Evolutionary conservation across 2,888 invertebrate genomes (phyloP).

Genomic region (Xylocampa areola): DNA sequence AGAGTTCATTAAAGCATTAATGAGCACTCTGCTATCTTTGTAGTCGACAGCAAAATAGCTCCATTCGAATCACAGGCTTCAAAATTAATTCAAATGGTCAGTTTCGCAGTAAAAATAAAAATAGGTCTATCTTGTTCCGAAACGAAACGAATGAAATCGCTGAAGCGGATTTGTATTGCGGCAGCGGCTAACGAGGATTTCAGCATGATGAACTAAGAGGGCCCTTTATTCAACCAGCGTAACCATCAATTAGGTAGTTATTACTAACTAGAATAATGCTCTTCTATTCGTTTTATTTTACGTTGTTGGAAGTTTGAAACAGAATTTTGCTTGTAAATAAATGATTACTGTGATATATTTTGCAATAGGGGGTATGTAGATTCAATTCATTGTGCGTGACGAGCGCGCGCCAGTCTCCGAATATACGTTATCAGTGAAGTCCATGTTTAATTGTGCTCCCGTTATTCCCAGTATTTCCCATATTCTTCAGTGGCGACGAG

Average conservation of each 20-base stretch:
- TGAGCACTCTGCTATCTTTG: constrained; percentile 20
- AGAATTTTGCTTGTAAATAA: constrained; percentile 5
- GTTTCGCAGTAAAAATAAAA: constrained; percentile 70
- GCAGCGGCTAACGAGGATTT: constrained; percentile 79
- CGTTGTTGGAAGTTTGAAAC: constrained; percentile 12
- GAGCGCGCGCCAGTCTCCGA: too few species aligned
- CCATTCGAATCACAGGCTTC: constrained; percentile 36
- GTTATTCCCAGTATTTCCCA: too few species aligned
- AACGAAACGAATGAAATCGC: constrained; percentile 74
- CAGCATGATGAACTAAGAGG: constrained; percentile 79
- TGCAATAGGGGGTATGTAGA: background rate
- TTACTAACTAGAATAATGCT: constrained; percentile 57
- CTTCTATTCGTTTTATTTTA: constrained; percentile 42
- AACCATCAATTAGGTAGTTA: constrained; percentile 56
- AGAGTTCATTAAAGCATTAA: constrained; percentile 39
- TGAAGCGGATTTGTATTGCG: constrained; percentile 85
- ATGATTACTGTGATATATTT: background rate
- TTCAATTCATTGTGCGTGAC: too few species aligned
- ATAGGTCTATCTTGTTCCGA: constrained; percentile 68
- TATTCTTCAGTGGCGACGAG: too few species aligned
- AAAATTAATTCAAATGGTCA: constrained; percentile 66
- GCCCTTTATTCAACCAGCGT: constrained; percentile 72
- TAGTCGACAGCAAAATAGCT: constrained; percentile 32
- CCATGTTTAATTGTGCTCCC: too few species aligned
- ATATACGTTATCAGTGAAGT: too few species aligned